Base-by-base conservation (phyloP, 1,140 invertebrate genomes). In the Lepeophtheirus salmonis region DNA sequence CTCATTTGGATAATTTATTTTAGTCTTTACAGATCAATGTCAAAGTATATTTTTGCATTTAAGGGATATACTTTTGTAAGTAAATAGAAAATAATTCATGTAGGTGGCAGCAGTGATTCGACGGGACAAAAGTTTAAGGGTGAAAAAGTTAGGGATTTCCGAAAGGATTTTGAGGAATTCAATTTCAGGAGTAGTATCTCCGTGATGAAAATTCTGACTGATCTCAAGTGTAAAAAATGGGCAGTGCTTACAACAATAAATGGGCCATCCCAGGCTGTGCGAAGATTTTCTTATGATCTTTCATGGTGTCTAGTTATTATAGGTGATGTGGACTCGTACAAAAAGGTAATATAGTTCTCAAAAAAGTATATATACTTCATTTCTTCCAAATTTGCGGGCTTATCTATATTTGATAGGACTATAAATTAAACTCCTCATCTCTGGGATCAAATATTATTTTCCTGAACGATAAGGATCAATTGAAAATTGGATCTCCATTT, bases 381-480 rank as follows among this genome's bases (percentile, higher is more conserved):
- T n/a, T n/a, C n/a, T n/a, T n/a, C n/a, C n/a, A n/a, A n/a, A n/a
- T n/a, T n/a, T n/a, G n/a, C n/a, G n/a, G n/a, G n/a, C n/a, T n/a
- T 41, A 41, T 41, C n/a, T 41, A 41, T n/a, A 49, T 41, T 16
- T 16, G 4, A 18, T 22, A 52, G 50, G 16, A 21, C 21, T 57
- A 48, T n/a, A 17, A 57, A 17, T 18, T 57, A 14, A 16, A 24
- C 2, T 23, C 23, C 17, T 23, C n/a, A n/a, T n/a, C 23, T 3
- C 26, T 57, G 2, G 55, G 55, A 1, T n/a, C 21, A 2, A 57
- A 57, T 57, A 3, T 57, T 2, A 25, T 57, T 17, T 57, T 57
- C n/a, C 26, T 57, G 10, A 24, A 21, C 10, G 23, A 24, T 2
- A 10, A 50, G 2, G 25, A 25, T 64, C 64, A 53, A 65, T 62